phyloP scores from a whole-genome alignment of 2,113 vertebrate species.

The Ammospiza nelsoni region DNA sequence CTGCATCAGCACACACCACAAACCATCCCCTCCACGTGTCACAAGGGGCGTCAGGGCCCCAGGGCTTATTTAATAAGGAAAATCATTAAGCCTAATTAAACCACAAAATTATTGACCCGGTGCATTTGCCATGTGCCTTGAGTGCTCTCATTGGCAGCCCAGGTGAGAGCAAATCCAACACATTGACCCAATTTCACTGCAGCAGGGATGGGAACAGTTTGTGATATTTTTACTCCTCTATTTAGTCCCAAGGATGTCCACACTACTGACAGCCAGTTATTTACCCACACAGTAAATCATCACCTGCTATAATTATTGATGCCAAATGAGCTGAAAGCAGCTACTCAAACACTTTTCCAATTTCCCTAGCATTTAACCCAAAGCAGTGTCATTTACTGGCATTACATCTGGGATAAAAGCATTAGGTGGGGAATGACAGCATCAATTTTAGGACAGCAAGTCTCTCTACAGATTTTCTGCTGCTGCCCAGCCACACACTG shows the following conservation, averaged over 20 bases:
- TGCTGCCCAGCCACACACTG: neutral
- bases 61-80: neutral
- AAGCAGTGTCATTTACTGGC: neutral
- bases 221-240: neutral
- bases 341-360: neutral
- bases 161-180: neutral
- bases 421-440: neutral
- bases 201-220: neutral
- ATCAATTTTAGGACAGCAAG: neutral
- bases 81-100: slow-evolving; percentile 22
- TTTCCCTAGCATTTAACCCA: neutral
- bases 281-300: neutral
- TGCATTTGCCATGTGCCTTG: neutral
- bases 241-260: neutral
- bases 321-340: neutral
- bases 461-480: neutral
- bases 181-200: accelerated
- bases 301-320: neutral
- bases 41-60: neutral
- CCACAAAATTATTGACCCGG: neutral
- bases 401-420: neutral
- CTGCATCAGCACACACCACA: accelerated
- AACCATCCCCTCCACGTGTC: neutral
- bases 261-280: neutral
- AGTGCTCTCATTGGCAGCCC: neutral